These are phyloP conservation scores for Rhagoletis zephyria DNA, from an alignment of 1,140 invertebrate species.

Conservation along the genomic window DNA sequence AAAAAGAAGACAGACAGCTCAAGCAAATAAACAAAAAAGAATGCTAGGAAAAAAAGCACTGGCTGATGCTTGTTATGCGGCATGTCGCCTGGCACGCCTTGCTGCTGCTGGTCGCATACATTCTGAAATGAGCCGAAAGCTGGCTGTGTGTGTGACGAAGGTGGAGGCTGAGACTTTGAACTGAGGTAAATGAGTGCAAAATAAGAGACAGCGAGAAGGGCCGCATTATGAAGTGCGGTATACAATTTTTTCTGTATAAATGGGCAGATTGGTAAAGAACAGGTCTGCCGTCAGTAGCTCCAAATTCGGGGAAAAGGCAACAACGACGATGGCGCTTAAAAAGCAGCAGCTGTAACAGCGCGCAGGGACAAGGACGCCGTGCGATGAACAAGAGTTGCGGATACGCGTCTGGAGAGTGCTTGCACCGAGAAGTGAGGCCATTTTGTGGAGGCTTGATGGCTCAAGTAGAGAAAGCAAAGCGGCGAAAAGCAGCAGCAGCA, in stretches of 20 bases:
- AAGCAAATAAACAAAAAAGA: background rate
- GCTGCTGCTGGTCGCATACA: background rate
- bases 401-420: background rate
- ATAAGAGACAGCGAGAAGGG: background rate
- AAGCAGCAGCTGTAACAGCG: conserved; percentile 27
- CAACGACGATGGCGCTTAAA: background rate
- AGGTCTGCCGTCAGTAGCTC: background rate
- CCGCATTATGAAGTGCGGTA: conserved; percentile 25
- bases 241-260: background rate
- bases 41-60: background rate
- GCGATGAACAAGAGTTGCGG: conserved; percentile 13
- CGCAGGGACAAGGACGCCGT: too few relatives aligned
- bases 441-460: conserved; percentile 7
- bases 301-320: conserved; percentile 39
- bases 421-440: conserved; percentile 2
- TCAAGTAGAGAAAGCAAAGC: background rate
- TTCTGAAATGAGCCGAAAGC: conserved; percentile 18
- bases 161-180: background rate
- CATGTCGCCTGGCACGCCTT: background rate
- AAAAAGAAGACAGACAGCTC: background rate
- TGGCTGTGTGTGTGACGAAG: background rate
- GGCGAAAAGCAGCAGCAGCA: background rate
- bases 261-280: background rate
- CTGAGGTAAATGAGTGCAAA: conserved; percentile 15
- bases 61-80: conserved; percentile 31